Base-by-base conservation (phyloP, 2,888 invertebrate genomes). In the Brassicogethes aeneus region DNA sequence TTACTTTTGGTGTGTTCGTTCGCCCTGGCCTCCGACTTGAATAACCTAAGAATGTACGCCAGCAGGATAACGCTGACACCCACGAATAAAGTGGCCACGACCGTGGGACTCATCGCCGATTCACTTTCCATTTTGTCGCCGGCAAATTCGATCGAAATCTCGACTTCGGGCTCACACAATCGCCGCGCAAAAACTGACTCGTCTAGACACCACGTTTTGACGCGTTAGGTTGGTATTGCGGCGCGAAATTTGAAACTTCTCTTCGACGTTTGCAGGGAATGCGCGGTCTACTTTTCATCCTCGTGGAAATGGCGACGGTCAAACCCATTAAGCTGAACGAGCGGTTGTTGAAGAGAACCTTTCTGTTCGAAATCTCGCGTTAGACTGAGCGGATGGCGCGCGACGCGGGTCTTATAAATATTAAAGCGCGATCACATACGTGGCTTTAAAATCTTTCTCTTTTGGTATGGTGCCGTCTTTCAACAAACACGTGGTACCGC, bases 1-100 rank as follows among this genome's bases (percentile, higher is more conserved):
- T 62, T 58, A 62, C 62, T 55, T 55, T 59, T 57, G 41, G 40
- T 37, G 17, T 47, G 43, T 36, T 48, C 51, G 15, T 33, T 36
- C 48, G 47, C 45, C 43, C 41, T 30, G 38, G 52, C 48, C 31
- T 59, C 59, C 38, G 53, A 47, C 40, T 54, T 56, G 44, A 61
- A 53, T 42, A 57, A 51, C 44, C 55, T 60, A 36, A 61, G 42
- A 43, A 62, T 57, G 48, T 62, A 63, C 41, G 54, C 49, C 40
- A 64, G 51, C 38, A 64, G 41, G 29, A 61, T 47, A 41, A 57
- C 57, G 50, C 56, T 56, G 41, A 50, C 60, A 46, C 62, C 64
- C 41, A 61, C 43, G 37, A 64, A 53, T 39, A 56, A 47, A 42
- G 57, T 48, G 15, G 59, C 37, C 8, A 63, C 40, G 42, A 62